Base-by-base conservation (phyloP, 1,140 invertebrate genomes). In the Rhizoglyphus robini region DNA sequence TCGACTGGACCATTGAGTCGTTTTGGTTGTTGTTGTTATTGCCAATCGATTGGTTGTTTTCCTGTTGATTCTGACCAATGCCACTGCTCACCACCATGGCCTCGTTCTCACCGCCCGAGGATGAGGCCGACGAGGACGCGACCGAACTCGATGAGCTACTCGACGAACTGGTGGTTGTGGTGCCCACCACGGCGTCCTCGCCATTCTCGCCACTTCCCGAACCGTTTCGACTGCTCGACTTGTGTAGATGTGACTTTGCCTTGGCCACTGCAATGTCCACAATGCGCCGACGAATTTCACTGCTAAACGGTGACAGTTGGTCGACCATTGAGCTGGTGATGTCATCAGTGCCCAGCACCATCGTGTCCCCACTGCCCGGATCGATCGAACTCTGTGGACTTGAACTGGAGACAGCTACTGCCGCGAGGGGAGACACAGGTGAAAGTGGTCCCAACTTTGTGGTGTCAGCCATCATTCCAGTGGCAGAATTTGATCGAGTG, bases 351-450 rank as follows among this genome's bases (percentile, higher is more conserved):
- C 31, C 18, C 20, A 20, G 5, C 5, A 8, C 31, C 20, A 13
- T 59, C 4, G 25, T 32, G 25, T 18, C 23, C 4, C 30, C 23
- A 23, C 57, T 54, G 54, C 25, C 29, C 25, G n/a, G 54, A 29
- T 58, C 27, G 36, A 60, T n/a, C 15, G 15, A 34, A 13, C 15
- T n/a, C 15, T 38, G 15, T 60, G 58, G 58, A 60, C 58, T 60
- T 34, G 32, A 38, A 4, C 15, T 29, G 15, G 58, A 60, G 15
- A 60, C 58, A 18, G 58, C 58, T 2, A 60, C 58, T 34, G 30
- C 58, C 23, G 58, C 27, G 30, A 60, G 31, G 11, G 58, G 58
- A 15, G 58, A 60, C 15, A 60, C 30, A n/a, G 58, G 58, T 38
- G 58, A 60, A 11, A 60, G 8, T 20, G 58, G 58, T 11, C n/a